These are phyloP conservation scores for Furnarius figulus DNA, from an alignment of 2,113 vertebrate species.

Conservation along the genomic window DNA sequence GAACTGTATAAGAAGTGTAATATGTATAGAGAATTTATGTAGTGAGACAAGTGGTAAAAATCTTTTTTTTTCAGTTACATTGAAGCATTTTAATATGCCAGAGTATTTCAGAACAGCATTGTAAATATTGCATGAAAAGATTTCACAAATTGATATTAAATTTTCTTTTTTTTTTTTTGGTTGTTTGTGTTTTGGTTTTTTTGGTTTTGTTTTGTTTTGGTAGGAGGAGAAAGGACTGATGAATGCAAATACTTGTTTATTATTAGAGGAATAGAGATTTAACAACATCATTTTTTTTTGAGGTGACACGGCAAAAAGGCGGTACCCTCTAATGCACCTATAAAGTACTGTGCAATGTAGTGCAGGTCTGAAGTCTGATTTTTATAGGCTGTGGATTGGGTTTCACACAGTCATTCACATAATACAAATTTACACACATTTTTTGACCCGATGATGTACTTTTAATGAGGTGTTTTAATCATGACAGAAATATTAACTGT, in stretches of 20 bases:
- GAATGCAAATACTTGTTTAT: neutral
- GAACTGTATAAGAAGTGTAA: neutral
- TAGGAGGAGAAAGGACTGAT: accelerated
- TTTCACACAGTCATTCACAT: neutral
- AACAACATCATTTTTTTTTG: neutral
- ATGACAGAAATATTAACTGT: constrained; percentile 10
- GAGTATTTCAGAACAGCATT: neutral
- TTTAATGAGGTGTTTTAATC: neutral
- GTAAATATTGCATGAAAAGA: neutral
- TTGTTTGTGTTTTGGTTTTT: neutral
- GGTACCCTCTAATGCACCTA: neutral
- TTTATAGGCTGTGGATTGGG: neutral
- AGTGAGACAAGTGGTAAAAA: neutral
- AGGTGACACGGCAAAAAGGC: neutral
- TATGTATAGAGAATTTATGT: neutral
- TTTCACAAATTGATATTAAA: neutral
- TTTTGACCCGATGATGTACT: neutral
- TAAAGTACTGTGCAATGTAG: neutral
- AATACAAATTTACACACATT: neutral
- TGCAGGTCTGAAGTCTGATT: neutral
- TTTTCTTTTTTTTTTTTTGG: neutral
- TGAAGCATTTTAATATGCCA: neutral
- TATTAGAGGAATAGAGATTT: neutral
- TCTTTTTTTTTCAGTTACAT: neutral
- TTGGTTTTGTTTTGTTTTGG: neutral